Percentiles rank a stretch among this genome's conserved stretches.
These are phyloP conservation scores for Triops longicaudatus DNA, from an alignment of 1,140 invertebrate species.

Conservation along the genomic window DNA sequence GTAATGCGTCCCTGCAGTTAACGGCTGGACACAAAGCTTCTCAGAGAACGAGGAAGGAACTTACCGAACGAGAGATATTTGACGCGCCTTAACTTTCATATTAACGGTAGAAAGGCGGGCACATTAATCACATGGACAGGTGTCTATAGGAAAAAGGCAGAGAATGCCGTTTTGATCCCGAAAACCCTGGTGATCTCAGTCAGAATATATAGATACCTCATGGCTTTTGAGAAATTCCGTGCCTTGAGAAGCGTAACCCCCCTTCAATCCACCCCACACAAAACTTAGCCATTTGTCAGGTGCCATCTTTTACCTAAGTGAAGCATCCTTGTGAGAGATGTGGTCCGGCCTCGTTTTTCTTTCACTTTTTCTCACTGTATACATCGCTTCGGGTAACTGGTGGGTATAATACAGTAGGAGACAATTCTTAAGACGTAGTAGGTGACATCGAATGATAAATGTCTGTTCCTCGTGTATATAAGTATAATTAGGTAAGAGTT, in stretches of 20 bases:
- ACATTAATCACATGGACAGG: constrained; percentile 5
- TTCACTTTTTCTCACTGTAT: neutral
- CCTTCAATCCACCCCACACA: neutral
- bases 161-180: neutral
- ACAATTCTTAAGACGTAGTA: neutral
- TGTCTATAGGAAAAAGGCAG: neutral
- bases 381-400: neutral
- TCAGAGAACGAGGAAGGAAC: neutral
- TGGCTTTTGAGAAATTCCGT: neutral
- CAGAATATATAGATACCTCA: constrained; percentile 2
- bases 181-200: too few species aligned
- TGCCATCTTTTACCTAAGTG: constrained; percentile 13
- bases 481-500: too few species aligned
- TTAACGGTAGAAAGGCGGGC: neutral
- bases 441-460: too few species aligned
- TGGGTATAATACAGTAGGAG: neutral
- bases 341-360: neutral
- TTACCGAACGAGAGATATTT: neutral
- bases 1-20: neutral
- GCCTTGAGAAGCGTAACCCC: neutral
- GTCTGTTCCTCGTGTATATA: too few species aligned
- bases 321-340: constrained; percentile 12
- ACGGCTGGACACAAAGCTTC: neutral
- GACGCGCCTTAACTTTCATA: neutral
- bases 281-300: neutral